Evolutionary conservation across 1,140 invertebrate genomes (phyloP).

Genomic region (Lepeophtheirus salmonis): DNA sequence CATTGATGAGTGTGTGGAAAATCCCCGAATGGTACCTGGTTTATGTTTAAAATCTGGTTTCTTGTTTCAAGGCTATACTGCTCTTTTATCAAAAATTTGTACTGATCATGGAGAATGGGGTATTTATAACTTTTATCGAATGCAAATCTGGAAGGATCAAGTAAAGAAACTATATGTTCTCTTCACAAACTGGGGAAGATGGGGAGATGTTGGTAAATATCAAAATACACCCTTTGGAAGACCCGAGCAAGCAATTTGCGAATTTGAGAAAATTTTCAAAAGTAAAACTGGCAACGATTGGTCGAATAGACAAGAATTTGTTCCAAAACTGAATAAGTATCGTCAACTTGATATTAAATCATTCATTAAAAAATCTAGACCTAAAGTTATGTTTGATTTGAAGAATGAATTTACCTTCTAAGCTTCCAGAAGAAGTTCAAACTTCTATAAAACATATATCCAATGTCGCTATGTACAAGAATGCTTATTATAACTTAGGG

Average conservation of each 20-base stretch:
- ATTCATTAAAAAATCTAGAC: background rate
- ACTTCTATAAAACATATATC: conserved; percentile 25
- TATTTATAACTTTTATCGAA: conserved; percentile 37
- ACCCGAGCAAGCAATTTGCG: conserved; percentile 30
- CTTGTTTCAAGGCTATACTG: conserved; percentile 28
- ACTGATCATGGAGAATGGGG: conserved; percentile 28
- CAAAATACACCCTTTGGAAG: conserved; percentile 34
- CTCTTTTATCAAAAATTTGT: conserved; percentile 34
- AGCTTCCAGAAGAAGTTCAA: conserved; percentile 26
- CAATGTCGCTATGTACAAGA: conserved; percentile 26
- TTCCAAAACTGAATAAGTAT: conserved; percentile 30
- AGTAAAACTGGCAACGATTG: conserved; percentile 35
- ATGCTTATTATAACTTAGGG: conserved; percentile 20
- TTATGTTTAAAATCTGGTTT: conserved; percentile 22
- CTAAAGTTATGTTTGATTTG: conserved; percentile 8
- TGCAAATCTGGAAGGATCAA: conserved; percentile 30
- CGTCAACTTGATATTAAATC: conserved; percentile 19
- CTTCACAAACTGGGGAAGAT: conserved; percentile 36
- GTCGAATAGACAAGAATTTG: conserved; percentile 28
- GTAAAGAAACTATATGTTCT: conserved; percentile 32
- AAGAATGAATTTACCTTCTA: conserved; percentile 23
- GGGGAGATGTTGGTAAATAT: conserved; percentile 28
- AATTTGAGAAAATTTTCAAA: conserved; percentile 35
- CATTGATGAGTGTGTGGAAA: no score
- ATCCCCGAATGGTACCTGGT: no score